A percentile compares a stretch with the other conserved stretches of the same genome.
These are phyloP conservation scores for Xestobium rufovillosum DNA, from an alignment of 2,888 invertebrate species.

Conservation along the genomic window DNA sequence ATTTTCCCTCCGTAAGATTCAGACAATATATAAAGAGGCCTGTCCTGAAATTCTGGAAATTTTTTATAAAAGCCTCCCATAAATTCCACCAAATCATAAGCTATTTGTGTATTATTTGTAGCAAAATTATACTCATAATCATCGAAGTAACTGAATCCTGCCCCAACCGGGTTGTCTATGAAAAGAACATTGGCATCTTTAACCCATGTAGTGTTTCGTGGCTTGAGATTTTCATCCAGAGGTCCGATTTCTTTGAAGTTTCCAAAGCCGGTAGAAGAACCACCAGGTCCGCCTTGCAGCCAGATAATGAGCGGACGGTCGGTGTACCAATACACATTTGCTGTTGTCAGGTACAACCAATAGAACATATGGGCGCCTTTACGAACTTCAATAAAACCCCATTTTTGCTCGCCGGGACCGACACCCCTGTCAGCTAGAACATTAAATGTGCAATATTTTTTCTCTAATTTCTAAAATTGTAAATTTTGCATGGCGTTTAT, in stretches of 20 bases:
- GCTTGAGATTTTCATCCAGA: conserved; percentile 46
- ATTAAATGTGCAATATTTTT: too few relatives aligned
- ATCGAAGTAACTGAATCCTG: conserved; percentile 73
- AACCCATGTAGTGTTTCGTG: conserved; percentile 47
- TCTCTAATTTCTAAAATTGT: too few relatives aligned
- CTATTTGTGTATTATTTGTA: conserved; percentile 57
- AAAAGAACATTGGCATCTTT: conserved; percentile 63
- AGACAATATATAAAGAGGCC: conserved; percentile 76
- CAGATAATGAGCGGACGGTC: conserved; percentile 68
- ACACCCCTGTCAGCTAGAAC: conserved; percentile 39
- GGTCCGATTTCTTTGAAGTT: conserved; percentile 80
- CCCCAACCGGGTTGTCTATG: conserved; percentile 85
- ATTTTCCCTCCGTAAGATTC: conserved; percentile 94
- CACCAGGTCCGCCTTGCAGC: conserved; percentile 72
- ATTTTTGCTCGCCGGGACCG: conserved; percentile 61
- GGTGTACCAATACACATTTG: conserved; percentile 48
- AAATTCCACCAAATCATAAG: conserved; percentile 66
- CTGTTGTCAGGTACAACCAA: conserved; percentile 67
- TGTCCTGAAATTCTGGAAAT: conserved; percentile 61
- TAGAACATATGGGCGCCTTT: conserved; percentile 76
- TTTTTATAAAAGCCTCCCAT: conserved; percentile 60
- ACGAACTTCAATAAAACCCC: conserved; percentile 66
- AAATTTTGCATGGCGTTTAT: too few relatives aligned
- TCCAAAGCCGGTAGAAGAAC: conserved; percentile 47
- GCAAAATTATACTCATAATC: conserved; percentile 48